These are phyloP conservation scores for Melipona beecheii DNA, from an alignment of 2,888 invertebrate genomes.

Conservation along the genomic window DNA sequence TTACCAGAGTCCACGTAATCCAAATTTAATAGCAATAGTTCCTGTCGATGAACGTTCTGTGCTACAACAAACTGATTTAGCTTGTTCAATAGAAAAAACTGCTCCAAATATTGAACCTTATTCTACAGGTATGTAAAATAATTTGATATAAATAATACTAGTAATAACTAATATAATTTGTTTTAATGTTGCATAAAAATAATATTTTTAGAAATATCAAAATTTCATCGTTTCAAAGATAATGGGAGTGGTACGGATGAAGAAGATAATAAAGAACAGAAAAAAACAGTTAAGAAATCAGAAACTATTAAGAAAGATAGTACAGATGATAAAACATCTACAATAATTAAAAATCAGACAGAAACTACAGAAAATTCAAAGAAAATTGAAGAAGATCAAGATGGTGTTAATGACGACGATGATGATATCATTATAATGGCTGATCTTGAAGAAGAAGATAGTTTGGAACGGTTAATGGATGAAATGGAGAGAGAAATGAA, in stretches of 20 bases:
- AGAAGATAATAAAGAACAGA: slow-evolving; percentile 73
- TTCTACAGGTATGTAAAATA: slow-evolving; percentile 52
- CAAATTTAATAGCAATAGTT: slow-evolving; percentile 85
- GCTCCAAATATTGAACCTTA: slow-evolving; percentile 42
- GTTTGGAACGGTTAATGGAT: slow-evolving; percentile 85
- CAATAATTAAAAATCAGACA: slow-evolving; percentile 30
- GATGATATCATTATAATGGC: slow-evolving; percentile 81
- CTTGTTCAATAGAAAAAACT: slow-evolving; percentile 55
- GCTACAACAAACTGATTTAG: slow-evolving; percentile 59
- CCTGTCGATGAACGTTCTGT: slow-evolving; percentile 81
- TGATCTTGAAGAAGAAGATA: slow-evolving; percentile 84
- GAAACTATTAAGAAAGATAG: slow-evolving; percentile 48
- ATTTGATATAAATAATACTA: not conserved
- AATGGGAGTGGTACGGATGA: slow-evolving; percentile 84
- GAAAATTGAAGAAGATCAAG: slow-evolving; percentile 78
- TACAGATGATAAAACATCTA: slow-evolving; percentile 38
- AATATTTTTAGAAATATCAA: slow-evolving; percentile 77
- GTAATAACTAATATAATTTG: not conserved
- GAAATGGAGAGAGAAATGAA: slow-evolving; percentile 85
- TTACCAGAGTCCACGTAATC: slow-evolving; percentile 80
- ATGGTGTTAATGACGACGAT: slow-evolving; percentile 77
- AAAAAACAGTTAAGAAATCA: slow-evolving; percentile 42
- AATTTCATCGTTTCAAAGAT: slow-evolving; percentile 85
- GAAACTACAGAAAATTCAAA: slow-evolving; percentile 49
- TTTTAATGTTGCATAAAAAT: slow-evolving; percentile 14